Percentiles rank a stretch among this genome's conserved stretches.
These are phyloP conservation scores for Mimumesa dahlbomi DNA, from an alignment of 2,888 invertebrate genomes.

Conservation along the genomic window DNA sequence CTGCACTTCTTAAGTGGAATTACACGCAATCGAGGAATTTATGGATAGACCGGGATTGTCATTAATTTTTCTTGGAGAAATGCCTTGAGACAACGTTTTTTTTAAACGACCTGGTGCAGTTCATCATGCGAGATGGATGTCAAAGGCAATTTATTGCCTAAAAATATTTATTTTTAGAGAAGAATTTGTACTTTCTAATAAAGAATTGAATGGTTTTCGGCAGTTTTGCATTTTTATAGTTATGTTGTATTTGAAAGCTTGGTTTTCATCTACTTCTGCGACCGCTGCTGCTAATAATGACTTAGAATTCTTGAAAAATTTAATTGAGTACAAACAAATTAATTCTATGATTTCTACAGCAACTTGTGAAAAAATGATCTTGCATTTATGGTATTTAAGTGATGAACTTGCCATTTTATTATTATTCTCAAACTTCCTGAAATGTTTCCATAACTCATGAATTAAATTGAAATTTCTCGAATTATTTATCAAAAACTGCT, in stretches of 20 bases:
- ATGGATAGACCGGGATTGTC: no score
- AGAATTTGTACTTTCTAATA: no score
- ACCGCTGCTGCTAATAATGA: conserved; percentile 53
- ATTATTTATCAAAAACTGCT: no score
- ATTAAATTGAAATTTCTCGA: no score
- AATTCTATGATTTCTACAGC: not conserved
- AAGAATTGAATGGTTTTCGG: no score
- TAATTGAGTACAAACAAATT: conserved; percentile 4
- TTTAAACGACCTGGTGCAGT: conserved; percentile 56
- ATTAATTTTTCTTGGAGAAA: conserved; percentile 60
- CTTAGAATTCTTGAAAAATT: conserved; percentile 52
- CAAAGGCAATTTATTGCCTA: conserved; percentile 63
- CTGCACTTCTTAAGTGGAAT: no score
- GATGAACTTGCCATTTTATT: no score
- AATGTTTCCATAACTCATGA: no score
- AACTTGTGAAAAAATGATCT: no score
- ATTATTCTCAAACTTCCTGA: no score
- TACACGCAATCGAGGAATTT: no score
- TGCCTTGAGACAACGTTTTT: conserved; percentile 18
- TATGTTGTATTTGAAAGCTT: conserved; percentile 54
- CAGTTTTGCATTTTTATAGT: conserved; percentile 62
- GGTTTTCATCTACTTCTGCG: conserved; percentile 51
- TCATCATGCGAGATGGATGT: conserved; percentile 66
- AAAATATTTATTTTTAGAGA: conserved; percentile 65
- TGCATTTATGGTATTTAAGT: no score